These are phyloP conservation scores for Phengaris alcon DNA, from an alignment of 2,888 invertebrate genomes.

Conservation along the genomic window DNA sequence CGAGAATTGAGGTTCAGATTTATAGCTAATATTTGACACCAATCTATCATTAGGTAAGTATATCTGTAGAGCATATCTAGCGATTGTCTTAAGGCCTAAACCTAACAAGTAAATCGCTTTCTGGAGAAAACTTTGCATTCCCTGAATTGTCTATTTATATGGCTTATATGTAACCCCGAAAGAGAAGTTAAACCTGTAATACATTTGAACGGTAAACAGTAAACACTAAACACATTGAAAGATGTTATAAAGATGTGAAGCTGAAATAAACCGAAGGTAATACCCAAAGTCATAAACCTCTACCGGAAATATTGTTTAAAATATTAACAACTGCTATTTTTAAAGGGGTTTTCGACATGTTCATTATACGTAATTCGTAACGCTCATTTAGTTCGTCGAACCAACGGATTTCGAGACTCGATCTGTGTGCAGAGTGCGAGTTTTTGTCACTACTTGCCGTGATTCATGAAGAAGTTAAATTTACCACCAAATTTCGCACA, in stretches of 20 bases:
- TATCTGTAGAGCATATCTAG: not conserved
- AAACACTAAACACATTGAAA: constrained; percentile 68
- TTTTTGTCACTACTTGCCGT: no score
- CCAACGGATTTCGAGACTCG: no score
- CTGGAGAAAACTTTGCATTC: not conserved
- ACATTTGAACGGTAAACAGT: constrained; percentile 38
- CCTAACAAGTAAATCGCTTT: not conserved
- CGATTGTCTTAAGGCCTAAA: not conserved
- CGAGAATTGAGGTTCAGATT: not conserved
- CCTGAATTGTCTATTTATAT: not conserved
- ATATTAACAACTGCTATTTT: constrained; percentile 21
- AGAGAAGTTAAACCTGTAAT: not conserved
- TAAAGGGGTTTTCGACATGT: not conserved
- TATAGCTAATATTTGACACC: not conserved
- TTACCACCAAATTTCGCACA: no score
- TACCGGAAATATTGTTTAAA: constrained; percentile 25
- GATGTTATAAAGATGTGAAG: constrained; percentile 65
- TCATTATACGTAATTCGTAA: not conserved
- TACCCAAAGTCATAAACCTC: constrained; percentile 19
- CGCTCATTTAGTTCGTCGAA: not conserved
- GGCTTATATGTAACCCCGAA: not conserved
- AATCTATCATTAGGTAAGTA: not conserved
- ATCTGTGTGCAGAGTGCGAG: no score
- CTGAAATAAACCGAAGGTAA: constrained; percentile 39
- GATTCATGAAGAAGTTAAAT: no score